These are phyloP conservation scores for Macroteleia sp. DNA, from an alignment of 2,888 invertebrate species.

Conservation along the genomic window DNA sequence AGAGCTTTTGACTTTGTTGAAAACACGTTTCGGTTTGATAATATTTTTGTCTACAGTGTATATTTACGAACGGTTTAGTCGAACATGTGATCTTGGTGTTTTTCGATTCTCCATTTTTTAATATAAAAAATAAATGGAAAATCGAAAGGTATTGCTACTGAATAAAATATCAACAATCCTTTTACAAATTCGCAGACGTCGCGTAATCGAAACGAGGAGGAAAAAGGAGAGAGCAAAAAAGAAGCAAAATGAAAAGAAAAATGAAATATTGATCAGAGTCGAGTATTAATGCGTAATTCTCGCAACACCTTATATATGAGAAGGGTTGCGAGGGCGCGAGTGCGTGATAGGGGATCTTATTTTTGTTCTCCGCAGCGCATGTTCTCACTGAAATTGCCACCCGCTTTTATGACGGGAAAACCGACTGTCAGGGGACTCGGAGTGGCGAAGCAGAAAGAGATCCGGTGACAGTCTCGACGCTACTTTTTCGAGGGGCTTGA, in stretches of 20 bases:
- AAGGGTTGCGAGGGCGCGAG: constrained; percentile 63
- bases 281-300: constrained; percentile 53
- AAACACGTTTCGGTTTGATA: too few species aligned
- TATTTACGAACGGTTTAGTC: too few species aligned
- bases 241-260: constrained; percentile 26
- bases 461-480: constrained; percentile 63
- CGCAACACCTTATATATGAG: constrained; percentile 50
- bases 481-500: constrained; percentile 64
- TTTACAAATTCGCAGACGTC: constrained; percentile 21
- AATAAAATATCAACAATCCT: constrained; percentile 40
- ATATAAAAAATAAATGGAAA: constrained; percentile 22
- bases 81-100: neutral
- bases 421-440: constrained; percentile 64
- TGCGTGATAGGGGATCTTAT: constrained; percentile 63
- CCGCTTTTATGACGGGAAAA: constrained; percentile 62
- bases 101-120: neutral
- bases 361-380: constrained; percentile 65
- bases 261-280: constrained; percentile 52
- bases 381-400: constrained; percentile 67
- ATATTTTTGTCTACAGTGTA: too few species aligned
- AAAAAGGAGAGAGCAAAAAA: neutral
- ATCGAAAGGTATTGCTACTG: constrained; percentile 37
- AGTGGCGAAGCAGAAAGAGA: constrained; percentile 65
- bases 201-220: neutral
- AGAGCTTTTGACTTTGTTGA: too few species aligned